Percentiles rank a stretch among this genome's conserved stretches.
Conservation (phyloP, 2,113 vertebrate species). For the Entelurus aequoreus region DNA sequence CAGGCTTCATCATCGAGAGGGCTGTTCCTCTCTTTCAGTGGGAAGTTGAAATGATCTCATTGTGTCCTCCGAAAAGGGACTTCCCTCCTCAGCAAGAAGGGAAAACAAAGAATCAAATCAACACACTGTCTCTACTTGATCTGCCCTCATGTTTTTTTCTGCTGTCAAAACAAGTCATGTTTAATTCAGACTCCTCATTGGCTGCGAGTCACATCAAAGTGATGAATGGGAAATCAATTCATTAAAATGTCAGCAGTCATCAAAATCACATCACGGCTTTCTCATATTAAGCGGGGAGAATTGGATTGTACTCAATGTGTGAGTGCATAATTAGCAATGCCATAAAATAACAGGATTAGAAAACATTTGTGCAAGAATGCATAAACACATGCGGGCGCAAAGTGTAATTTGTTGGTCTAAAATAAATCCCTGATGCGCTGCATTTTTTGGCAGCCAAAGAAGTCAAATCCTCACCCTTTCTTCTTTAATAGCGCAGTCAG, state of each 20-base stretch:
- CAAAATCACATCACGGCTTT: background rate
- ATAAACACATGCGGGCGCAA: no score
- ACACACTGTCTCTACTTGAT: constrained; percentile 1
- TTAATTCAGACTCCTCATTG: constrained; percentile 40
- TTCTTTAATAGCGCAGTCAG: no score
- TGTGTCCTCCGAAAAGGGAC: constrained; percentile 14
- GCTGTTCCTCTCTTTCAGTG: constrained; percentile 29
- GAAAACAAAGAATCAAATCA: constrained; percentile 3
- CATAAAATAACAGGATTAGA: constrained; percentile 1
- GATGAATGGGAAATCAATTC: constrained; percentile 27
- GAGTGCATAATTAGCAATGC: constrained; percentile 7
- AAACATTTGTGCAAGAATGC: background rate
- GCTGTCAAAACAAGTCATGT: constrained; percentile 26
- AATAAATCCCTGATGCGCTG: no score
- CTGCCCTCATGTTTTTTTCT: background rate
- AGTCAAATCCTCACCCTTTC: no score
- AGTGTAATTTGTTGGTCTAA: no score
- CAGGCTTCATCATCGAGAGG: constrained; percentile 8
- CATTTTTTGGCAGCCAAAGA: no score
- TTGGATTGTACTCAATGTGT: constrained; percentile 5
- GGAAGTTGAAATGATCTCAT: constrained; percentile 9
- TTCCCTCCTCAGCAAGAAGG: constrained; percentile 13
- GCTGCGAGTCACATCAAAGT: constrained; percentile 24
- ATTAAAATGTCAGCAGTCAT: constrained; percentile 25
- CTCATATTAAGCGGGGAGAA: background rate